These are phyloP conservation scores for Botia kubotai DNA, from an alignment of 2,797 vertebrate species.

Conservation along the genomic window DNA sequence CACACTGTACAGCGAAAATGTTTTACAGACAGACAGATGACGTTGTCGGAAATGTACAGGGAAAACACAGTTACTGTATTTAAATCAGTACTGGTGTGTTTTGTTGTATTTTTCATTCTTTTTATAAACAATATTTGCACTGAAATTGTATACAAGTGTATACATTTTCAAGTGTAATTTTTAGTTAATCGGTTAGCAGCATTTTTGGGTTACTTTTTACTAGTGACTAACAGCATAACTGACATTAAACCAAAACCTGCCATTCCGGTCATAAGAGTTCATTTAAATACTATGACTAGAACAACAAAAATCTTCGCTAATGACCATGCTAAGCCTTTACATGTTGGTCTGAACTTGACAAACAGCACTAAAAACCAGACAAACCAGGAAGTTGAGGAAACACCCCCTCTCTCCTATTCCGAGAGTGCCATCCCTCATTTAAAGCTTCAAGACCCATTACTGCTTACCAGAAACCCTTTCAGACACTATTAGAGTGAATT, in stretches of 20 bases:
- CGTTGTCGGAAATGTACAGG: no score
- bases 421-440: background rate
- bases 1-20: no score
- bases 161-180: no score
- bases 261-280: background rate
- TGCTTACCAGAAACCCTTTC: background rate
- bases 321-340: background rate
- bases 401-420: no score
- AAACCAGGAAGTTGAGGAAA: background rate
- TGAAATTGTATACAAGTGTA: no score
- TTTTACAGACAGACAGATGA: no score
- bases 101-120: no score
- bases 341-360: background rate
- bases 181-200: no score
- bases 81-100: no score
- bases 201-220: no score
- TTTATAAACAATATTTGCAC: no score
- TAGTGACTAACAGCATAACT: background rate
- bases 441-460: background rate
- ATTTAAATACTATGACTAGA: background rate
- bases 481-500: constrained; percentile 18
- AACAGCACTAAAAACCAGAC: background rate
- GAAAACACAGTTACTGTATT: no score
- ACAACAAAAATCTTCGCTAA: background rate
- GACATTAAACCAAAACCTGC: background rate